Conservation (phyloP, 2,113 vertebrate genomes). For the Apodemus sylvaticus region DNA sequence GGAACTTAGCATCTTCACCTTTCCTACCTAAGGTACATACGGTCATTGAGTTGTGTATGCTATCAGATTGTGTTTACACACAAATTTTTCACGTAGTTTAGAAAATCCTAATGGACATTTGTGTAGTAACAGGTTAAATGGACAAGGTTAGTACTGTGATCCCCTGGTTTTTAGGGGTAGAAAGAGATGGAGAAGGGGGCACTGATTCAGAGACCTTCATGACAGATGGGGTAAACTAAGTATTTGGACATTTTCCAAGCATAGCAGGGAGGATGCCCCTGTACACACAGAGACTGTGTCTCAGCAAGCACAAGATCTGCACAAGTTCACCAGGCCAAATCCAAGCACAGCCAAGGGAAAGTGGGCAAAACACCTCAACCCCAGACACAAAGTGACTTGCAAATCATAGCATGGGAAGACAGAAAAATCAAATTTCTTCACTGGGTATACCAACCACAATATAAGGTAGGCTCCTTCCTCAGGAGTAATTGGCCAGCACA, state of each 20-base stretch:
- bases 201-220: not conserved
- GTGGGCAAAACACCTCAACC: not conserved
- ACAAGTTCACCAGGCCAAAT: not conserved
- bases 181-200: not conserved
- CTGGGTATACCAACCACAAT: not conserved
- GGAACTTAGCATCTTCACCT: not conserved
- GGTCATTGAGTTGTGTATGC: not conserved
- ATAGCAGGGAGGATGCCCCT: not conserved
- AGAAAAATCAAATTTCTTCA: not conserved
- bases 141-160: not conserved
- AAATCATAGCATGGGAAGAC: not conserved
- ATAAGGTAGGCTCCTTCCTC: not conserved
- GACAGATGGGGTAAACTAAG: not conserved
- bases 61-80: not conserved
- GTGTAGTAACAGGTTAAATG: not conserved
- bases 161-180: not conserved
- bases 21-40: not conserved
- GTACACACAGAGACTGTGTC: too few relatives aligned
- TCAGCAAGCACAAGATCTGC: not conserved
- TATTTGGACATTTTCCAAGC: not conserved
- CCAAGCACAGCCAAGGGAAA: accelerated
- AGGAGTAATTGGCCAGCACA: not conserved
- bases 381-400: not conserved
- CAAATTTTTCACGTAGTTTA: not conserved
- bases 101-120: not conserved